These are phyloP conservation scores for Cryptocheilus praepositus DNA, from an alignment of 2,888 invertebrate genomes.

Conservation along the genomic window DNA sequence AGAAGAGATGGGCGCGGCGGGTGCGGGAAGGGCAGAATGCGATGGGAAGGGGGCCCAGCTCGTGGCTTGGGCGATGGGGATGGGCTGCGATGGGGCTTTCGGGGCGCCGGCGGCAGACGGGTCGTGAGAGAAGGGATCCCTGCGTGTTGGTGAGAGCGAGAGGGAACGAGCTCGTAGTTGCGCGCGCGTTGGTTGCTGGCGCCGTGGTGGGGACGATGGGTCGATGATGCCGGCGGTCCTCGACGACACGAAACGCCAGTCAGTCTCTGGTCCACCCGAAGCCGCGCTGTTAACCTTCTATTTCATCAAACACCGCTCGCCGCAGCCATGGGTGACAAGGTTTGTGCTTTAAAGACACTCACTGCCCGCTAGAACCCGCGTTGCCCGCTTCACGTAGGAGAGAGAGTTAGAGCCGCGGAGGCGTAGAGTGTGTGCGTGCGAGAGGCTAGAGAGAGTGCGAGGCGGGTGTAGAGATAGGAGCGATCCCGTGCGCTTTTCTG, in stretches of 20 bases:
- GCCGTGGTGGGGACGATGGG: constrained; percentile 77
- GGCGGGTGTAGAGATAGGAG: too few species aligned
- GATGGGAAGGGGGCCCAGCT: neutral
- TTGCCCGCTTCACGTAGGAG: neutral
- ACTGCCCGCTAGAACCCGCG: neutral
- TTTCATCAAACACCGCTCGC: constrained; percentile 78
- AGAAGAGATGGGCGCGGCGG: neutral
- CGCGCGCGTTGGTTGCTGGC: constrained; percentile 68
- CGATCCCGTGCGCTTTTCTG: neutral
- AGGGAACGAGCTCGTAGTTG: constrained; percentile 69
- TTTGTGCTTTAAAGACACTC: constrained; percentile 57
- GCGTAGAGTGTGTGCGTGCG: constrained; percentile 5
- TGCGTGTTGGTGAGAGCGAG: too few species aligned
- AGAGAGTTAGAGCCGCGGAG: constrained; percentile 18
- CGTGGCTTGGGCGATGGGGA: neutral
- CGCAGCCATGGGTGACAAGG: constrained; percentile 74
- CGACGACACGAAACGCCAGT: constrained; percentile 70
- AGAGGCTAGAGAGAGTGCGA: neutral
- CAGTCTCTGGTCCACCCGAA: constrained; percentile 80
- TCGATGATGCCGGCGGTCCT: constrained; percentile 76
- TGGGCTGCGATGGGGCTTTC: neutral
- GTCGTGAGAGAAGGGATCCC: constrained; percentile 12
- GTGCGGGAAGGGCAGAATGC: neutral
- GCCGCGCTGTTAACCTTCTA: constrained; percentile 80
- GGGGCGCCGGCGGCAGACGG: constrained; percentile 21